Evolutionary conservation across 2,797 vertebrate genomes (phyloP).

Genomic region (Heliangelus exortis): DNA sequence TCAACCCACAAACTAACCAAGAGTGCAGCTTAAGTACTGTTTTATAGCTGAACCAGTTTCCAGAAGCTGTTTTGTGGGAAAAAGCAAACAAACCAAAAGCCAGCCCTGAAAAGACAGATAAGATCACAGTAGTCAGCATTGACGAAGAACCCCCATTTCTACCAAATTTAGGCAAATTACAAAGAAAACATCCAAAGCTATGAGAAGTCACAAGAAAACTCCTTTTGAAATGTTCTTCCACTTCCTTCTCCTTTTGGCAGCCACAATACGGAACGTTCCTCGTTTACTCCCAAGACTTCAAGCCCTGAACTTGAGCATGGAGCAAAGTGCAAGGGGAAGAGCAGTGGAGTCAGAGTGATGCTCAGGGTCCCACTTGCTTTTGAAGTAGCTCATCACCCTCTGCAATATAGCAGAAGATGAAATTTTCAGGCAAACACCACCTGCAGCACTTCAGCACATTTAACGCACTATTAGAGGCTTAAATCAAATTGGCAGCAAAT

Average conservation of each 20-base stretch:
- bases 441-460: background rate
- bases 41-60: background rate
- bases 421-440: background rate
- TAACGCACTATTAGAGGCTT: background rate
- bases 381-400: background rate
- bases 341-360: accelerated
- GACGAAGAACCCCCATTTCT: background rate
- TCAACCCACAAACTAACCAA: background rate
- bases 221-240: background rate
- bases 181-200: background rate
- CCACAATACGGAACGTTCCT: background rate
- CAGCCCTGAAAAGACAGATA: background rate
- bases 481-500: background rate
- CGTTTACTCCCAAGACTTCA: background rate
- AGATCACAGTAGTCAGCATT: accelerated
- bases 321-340: background rate
- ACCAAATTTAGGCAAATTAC: background rate
- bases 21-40: background rate
- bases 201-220: background rate
- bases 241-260: background rate
- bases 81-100: background rate
- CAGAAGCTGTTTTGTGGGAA: background rate
- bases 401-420: background rate
- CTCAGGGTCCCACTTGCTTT: accelerated
- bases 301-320: background rate